phyloP scores from a whole-genome alignment of 2,888 invertebrate genomes.

The Hypomecis atomaria region DNA sequence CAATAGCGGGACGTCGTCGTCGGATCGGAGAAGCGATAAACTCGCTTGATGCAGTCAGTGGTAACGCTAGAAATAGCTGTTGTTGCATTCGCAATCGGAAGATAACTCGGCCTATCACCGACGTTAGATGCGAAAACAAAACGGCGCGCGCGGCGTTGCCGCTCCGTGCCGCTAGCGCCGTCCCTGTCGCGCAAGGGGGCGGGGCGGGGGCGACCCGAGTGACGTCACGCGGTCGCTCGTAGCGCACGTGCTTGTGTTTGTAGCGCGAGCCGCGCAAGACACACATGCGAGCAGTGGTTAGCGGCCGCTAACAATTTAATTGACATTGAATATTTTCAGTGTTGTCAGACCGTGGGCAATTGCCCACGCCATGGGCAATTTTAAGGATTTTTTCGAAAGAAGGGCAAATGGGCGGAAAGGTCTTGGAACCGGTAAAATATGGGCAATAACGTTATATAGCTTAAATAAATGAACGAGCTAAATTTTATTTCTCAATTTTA shows the following conservation, averaged over 20 bases:
- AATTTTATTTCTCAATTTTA: no score
- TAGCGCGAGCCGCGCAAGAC: conserved; percentile 68
- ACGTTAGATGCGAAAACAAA: conserved; percentile 78
- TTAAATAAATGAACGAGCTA: no score
- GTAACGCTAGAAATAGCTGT: conserved; percentile 72
- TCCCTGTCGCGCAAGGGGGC: conserved; percentile 65
- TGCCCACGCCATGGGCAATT: no score
- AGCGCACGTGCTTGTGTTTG: conserved; percentile 83
- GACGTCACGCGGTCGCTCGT: conserved; percentile 71
- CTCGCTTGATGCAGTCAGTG: conserved; percentile 58
- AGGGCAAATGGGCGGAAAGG: no score
- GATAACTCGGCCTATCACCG: conserved; percentile 79
- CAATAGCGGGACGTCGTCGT: conserved; percentile 54
- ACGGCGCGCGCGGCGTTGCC: conserved; percentile 77
- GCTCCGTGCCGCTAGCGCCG: conserved; percentile 56
- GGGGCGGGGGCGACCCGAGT: conserved; percentile 71
- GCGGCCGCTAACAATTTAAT: conserved; percentile 59
- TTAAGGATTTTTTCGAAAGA: no score
- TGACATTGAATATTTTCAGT: conserved; percentile 65
- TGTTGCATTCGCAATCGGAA: conserved; percentile 79
- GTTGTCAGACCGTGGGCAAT: no score
- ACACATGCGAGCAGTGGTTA: conserved; percentile 70
- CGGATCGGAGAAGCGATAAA: conserved; percentile 56
- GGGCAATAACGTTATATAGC: no score
- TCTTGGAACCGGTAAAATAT: no score